Base-by-base conservation (phyloP, 2,888 invertebrate species). In the Tipula helvola region DNA sequence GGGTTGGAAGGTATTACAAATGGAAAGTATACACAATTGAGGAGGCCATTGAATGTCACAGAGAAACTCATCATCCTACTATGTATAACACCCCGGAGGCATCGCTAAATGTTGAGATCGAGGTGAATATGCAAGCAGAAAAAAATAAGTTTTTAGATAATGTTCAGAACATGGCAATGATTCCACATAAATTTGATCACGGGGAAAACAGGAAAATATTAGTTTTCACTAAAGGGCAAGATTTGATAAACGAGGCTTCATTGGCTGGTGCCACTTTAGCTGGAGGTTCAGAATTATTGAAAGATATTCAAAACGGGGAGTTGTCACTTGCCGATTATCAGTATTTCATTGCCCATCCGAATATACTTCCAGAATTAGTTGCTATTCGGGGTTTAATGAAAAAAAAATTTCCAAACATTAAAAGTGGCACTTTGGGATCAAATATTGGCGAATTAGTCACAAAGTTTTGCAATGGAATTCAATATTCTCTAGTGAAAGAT, bases 1-100 rank as follows among this genome's bases (percentile, higher is more conserved):
- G 92, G 89, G 90, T 93, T 5, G 90, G 91, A 0, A 93, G 91
- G 88, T 93, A 93, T 89, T 94, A 94, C 88, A 92, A 93, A 88
- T 93, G 93, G 92, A 92, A 92, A 87, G 91, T 94, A 87, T 96
- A 95, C 91, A 91, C 95, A 0, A 94, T 97, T 1, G 92, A 93
- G 16, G 96, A 97, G 89, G 97, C 97, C 0, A 92, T 98, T 13
- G 92, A 93, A 88, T 94, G 94, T 87, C 96, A 97, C 89, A 93
- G 95, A 86, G 96, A 98, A 91, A 94, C 95, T 0, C 96, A 97
- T 90, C 95, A 97, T 90, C 96, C 97, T 0, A 94, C 95, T 0
- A 95, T 97, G 92, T 96, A 94, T 89, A 96, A 98, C 91, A 91
- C 93, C 52, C 96, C 96, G 0, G 93, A 95, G 90, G 95, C 96